Conservation (phyloP, 2,888 invertebrate genomes). For the Cheiracanthium punctorium region DNA sequence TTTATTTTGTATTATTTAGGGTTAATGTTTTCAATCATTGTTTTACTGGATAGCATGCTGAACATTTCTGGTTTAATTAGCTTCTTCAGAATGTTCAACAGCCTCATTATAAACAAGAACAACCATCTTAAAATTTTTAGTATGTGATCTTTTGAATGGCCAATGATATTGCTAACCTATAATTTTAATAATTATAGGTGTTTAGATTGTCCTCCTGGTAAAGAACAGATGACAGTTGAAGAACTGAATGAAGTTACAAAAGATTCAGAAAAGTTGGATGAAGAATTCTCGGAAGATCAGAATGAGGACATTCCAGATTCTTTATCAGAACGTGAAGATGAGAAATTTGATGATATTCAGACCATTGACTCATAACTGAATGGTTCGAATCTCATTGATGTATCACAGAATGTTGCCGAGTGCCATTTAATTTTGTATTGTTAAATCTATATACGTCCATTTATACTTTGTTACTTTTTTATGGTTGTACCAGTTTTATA, state of each 20-base stretch:
- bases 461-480: background rate
- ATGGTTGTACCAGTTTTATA: background rate
- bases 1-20: no score
- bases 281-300: slow-evolving; percentile 40
- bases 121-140: no score
- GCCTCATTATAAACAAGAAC: no score
- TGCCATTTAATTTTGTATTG: slow-evolving; percentile 25
- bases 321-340: slow-evolving; percentile 35
- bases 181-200: slow-evolving; percentile 20
- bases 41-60: no score
- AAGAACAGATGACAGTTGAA: slow-evolving; percentile 58
- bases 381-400: background rate
- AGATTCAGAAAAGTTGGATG: slow-evolving; percentile 46
- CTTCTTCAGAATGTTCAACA: no score
- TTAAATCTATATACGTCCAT: slow-evolving; percentile 41
- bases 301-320: slow-evolving; percentile 25
- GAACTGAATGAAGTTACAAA: slow-evolving; percentile 46
- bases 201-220: slow-evolving; percentile 54
- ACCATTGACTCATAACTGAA: slow-evolving; percentile 36
- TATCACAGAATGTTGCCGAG: background rate
- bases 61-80: no score
- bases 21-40: no score
- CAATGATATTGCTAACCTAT: no score
- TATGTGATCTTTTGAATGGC: no score
- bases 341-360: slow-evolving; percentile 55